A percentile compares a stretch with the other conserved stretches of the same genome.
phyloP scores from a whole-genome alignment of 1,140 invertebrate genomes.

The Manduca sexta region DNA sequence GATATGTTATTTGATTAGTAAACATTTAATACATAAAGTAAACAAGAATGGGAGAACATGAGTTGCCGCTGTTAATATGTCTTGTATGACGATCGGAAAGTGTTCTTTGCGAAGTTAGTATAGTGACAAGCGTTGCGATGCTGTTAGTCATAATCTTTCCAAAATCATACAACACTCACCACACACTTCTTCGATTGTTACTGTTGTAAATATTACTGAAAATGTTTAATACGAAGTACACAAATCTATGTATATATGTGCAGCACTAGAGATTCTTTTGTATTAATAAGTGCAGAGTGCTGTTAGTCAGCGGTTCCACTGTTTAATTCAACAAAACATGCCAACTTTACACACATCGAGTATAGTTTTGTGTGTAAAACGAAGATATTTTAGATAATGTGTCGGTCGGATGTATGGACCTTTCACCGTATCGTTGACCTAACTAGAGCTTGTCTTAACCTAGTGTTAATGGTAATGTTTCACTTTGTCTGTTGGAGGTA shows the following conservation, averaged over 20 bases:
- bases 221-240: conserved; percentile 52
- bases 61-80: not conserved
- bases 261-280: conserved; percentile 34
- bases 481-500: conserved; percentile 13
- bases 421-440: not conserved
- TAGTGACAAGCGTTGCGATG: conserved; percentile 38
- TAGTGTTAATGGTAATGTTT: not conserved
- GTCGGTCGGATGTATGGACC: conserved; percentile 3
- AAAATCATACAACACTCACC: conserved; percentile 69
- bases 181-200: conserved; percentile 64
- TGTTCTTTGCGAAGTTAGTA: conserved; percentile 28
- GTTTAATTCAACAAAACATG: conserved; percentile 46
- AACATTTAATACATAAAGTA: too few relatives aligned
- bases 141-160: conserved; percentile 50
- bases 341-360: conserved; percentile 55
- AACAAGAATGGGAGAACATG: too few relatives aligned
- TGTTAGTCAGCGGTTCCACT: conserved; percentile 57
- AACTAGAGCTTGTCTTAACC: not conserved
- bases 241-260: conserved; percentile 52
- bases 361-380: conserved; percentile 51
- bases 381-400: conserved; percentile 49
- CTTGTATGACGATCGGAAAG: not conserved
- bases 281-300: conserved; percentile 59
- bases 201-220: conserved; percentile 63
- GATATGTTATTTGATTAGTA: too few relatives aligned